Percentiles rank a stretch among this genome's conserved stretches.
Evolutionary conservation across 2,888 invertebrate genomes (phyloP).

Genomic region (Epicampocera succincta): DNA sequence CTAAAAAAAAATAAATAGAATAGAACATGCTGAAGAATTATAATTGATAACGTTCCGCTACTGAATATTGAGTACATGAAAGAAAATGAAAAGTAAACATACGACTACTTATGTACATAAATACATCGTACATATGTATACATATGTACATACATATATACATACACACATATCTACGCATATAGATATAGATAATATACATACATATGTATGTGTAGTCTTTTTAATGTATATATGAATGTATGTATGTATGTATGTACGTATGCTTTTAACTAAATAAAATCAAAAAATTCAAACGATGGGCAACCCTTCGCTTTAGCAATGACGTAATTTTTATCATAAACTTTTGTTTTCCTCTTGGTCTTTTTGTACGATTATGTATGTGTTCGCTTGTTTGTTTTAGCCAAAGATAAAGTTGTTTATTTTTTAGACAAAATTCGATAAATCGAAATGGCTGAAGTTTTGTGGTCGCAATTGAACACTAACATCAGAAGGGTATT

Average conservation of each 20-base stretch:
- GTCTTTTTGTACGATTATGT: neutral
- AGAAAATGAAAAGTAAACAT: slow-evolving; percentile 3
- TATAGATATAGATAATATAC: too few species aligned
- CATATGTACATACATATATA: neutral
- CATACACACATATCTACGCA: too few species aligned
- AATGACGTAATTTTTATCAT: slow-evolving; percentile 34
- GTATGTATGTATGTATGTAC: too few species aligned
- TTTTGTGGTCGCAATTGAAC: too few species aligned
- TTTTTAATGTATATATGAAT: too few species aligned
- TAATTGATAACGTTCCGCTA: slow-evolving; percentile 22
- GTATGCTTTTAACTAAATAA: neutral
- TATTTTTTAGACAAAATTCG: slow-evolving; percentile 4
- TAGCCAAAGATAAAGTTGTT: slow-evolving; percentile 11
- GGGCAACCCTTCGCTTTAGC: slow-evolving; percentile 27
- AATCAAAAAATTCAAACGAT: neutral
- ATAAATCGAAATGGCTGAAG: neutral
- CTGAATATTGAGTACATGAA: slow-evolving; percentile 28
- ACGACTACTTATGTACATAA: neutral
- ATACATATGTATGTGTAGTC: too few species aligned
- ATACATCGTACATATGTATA: neutral
- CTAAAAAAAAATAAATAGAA: slow-evolving; percentile 11
- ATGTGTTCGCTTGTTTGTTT: neutral
- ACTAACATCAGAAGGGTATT: neutral
- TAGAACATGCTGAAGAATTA: slow-evolving; percentile 24
- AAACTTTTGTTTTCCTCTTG: neutral